Percentiles rank a stretch among this genome's conserved stretches.
phyloP scores from a whole-genome alignment of 1,140 invertebrate genomes.

The Zaprionus nigranus region DNA sequence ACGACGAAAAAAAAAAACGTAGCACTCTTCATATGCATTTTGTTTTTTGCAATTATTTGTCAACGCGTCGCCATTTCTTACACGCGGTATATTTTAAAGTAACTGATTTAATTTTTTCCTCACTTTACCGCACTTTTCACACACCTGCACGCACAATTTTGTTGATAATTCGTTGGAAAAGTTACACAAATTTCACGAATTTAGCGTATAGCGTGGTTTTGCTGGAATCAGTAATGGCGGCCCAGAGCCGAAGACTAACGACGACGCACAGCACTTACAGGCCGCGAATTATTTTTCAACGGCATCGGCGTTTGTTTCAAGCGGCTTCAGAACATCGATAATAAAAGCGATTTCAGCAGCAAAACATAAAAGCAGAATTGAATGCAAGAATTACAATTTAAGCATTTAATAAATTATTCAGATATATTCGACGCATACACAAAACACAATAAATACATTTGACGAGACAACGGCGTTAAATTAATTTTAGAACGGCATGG shows the following conservation, averaged over 20 bases:
- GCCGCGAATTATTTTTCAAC: constrained; percentile 45
- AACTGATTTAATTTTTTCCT: constrained; percentile 58
- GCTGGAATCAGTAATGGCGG: constrained; percentile 82
- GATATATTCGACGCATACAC: background rate
- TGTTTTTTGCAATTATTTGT: constrained; percentile 69
- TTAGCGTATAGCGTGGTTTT: constrained; percentile 82
- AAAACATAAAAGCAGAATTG: background rate
- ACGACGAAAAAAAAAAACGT: constrained; percentile 74
- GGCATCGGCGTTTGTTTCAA: constrained; percentile 41
- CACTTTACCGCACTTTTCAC: constrained; percentile 70
- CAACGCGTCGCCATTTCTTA: constrained; percentile 18
- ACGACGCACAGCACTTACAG: constrained; percentile 59
- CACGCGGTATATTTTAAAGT: constrained; percentile 29
- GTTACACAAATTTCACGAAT: constrained; percentile 75
- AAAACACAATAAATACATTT: constrained; percentile 23
- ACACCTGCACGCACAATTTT: constrained; percentile 68
- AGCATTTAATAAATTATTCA: constrained; percentile 13
- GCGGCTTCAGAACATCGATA: constrained; percentile 31
- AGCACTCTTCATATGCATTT: constrained; percentile 72
- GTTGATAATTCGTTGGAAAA: constrained; percentile 74
- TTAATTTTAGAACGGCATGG: constrained; percentile 30
- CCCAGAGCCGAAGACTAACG: constrained; percentile 74
- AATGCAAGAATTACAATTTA: constrained; percentile 1
- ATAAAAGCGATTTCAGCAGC: constrained; percentile 14
- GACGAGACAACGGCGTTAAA: constrained; percentile 31